Percentiles rank a stretch among this genome's conserved stretches.
Conservation (phyloP, 2,888 invertebrate species). For the Drosophila vallismaia region DNA sequence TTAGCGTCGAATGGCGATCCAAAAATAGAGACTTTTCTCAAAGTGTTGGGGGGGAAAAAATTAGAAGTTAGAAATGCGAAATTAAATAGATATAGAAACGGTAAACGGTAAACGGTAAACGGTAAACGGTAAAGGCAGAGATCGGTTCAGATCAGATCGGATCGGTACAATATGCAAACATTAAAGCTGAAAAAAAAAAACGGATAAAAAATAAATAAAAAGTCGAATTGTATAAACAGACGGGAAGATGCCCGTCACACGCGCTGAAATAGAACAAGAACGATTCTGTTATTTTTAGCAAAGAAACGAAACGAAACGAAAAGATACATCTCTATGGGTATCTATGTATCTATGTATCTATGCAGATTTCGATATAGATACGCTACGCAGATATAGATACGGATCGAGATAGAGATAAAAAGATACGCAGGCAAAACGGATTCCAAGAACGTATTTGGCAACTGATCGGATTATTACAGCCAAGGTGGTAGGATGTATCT, state of each 20-base stretch:
- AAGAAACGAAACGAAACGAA: conserved; percentile 17
- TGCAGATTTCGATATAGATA: conserved; percentile 1
- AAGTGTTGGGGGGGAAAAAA: conserved; percentile 11
- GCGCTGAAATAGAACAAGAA: conserved; percentile 54
- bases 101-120: background rate
- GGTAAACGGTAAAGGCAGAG: conserved; percentile 2
- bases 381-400: conserved; percentile 13
- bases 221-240: conserved; percentile 53
- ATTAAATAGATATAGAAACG: conserved; percentile 54
- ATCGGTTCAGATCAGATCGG: conserved; percentile 23
- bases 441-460: background rate
- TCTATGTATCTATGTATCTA: conserved; percentile 13
- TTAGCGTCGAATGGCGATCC: conserved; percentile 31
- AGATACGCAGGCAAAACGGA: conserved; percentile 5
- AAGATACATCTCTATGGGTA: conserved; percentile 17
- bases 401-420: conserved; percentile 17
- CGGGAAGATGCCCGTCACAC: conserved; percentile 39
- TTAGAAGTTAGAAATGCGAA: conserved; percentile 58
- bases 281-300: conserved; percentile 49
- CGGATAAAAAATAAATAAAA: conserved; percentile 57
- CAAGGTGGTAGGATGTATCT: conserved; percentile 9
- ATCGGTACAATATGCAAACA: conserved; percentile 42
- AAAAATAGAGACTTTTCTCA: conserved; percentile 54
- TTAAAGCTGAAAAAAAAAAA: conserved; percentile 22
- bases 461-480: conserved; percentile 15